Conservation (phyloP, 2,888 invertebrate species). For the Leptopilina syphax region DNA sequence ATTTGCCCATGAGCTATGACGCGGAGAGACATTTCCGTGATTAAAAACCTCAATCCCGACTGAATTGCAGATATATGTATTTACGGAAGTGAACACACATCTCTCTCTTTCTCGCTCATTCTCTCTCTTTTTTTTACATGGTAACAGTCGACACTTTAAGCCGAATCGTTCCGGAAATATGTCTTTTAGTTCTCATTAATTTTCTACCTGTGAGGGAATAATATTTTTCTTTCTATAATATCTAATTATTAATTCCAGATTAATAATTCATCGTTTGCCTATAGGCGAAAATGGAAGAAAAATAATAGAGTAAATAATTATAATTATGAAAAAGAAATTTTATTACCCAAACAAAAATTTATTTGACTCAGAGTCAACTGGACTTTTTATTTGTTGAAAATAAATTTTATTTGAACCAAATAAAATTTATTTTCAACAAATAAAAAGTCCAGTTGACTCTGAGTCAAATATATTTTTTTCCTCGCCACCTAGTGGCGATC, state of each 20-base stretch:
- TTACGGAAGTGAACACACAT: conserved; percentile 25
- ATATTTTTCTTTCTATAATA: not conserved
- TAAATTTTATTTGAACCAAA: no score
- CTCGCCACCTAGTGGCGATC: no score
- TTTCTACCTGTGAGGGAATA: not conserved
- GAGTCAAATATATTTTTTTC: no score
- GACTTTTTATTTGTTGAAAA: no score
- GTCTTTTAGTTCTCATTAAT: conserved; percentile 29
- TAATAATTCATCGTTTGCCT: no score
- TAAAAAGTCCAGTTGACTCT: no score
- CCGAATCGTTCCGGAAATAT: not conserved
- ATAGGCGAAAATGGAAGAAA: no score
- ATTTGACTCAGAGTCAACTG: no score
- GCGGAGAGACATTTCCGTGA: conserved; percentile 69
- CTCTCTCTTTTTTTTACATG: not conserved
- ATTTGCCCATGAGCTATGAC: conserved; percentile 60
- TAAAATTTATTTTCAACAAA: no score
- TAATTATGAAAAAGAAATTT: no score
- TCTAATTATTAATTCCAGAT: not conserved
- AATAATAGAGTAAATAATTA: no score
- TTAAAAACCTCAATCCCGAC: conserved; percentile 69
- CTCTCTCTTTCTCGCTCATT: not conserved
- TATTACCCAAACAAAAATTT: no score
- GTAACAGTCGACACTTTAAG: conserved; percentile 25
- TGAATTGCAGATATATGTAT: conserved; percentile 56